phyloP scores from a whole-genome alignment of 2,888 invertebrate genomes.

The Papilio gigon region DNA sequence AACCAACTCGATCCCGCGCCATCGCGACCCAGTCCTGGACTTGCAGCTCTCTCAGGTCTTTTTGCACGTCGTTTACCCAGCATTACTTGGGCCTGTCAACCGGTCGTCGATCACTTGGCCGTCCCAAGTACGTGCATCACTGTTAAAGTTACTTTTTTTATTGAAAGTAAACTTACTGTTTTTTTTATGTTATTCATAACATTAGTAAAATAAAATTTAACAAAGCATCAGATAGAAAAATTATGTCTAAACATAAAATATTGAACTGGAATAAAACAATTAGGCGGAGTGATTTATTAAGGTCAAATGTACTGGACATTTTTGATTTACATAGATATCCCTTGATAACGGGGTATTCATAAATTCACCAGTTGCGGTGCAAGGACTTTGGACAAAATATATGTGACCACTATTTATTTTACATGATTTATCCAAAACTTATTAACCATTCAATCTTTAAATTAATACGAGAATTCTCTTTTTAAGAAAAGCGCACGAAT shows the following conservation, averaged over 20 bases:
- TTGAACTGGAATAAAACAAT: conserved; percentile 12
- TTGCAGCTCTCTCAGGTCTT: no score
- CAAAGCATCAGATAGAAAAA: background rate
- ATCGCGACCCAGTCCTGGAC: no score
- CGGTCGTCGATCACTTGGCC: no score
- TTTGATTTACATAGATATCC: conserved; percentile 21
- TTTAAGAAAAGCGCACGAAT: no score
- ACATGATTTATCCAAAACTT: background rate
- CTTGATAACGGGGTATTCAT: conserved; percentile 8
- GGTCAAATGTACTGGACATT: background rate
- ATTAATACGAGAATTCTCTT: no score
- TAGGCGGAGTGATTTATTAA: background rate
- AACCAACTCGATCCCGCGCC: no score
- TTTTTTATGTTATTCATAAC: no score
- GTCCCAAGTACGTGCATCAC: no score
- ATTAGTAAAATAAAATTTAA: background rate
- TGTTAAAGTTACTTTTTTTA: no score
- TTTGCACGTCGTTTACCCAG: no score
- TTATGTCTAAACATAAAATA: conserved; percentile 4
- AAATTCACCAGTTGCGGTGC: background rate
- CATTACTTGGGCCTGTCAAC: no score
- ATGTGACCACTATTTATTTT: background rate
- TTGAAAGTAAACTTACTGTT: no score
- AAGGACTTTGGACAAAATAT: conserved; percentile 5
- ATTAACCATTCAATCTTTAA: background rate